Base-by-base conservation (phyloP, 1,140 invertebrate genomes). In the Reticulitermes speratus region DNA sequence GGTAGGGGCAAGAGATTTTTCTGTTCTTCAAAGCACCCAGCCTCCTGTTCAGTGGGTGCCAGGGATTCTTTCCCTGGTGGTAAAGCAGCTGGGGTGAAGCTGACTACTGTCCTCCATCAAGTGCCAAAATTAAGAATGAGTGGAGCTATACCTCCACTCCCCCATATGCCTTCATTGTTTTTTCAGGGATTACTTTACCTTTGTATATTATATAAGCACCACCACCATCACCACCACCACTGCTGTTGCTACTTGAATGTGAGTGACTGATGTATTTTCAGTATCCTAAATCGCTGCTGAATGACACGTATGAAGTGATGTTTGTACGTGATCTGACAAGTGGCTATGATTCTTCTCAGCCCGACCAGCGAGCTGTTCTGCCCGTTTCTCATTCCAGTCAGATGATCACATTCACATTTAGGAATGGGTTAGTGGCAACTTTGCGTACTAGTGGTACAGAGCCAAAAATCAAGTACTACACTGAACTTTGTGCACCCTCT, bases 391-490 rank as follows among this genome's bases (percentile, higher is more conserved):
- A 93, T 87, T 94, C 94, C 52, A 94, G 95, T 92, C 91, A 96
- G 94, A 99, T 99, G 99, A 96, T 99, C n/a, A 98, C 98, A 3
- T 98, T 99, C 90, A 94, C 94, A 25, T 98, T 99, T 90, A 92
- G 94, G 83, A 98, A 97, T 91, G 98, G 97, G 6, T 93, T 97
- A 87, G 94, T 96, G 16, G 93, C 96, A 0, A 99, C 98, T 0
- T 91, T 99, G 16, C 94, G 99, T 88, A 99, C 98, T 0, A 99
- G 98, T 92, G 99, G 99, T 32, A 99, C 99, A 0, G 99, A 99
- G 91, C 99, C 99, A 30, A 99, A 99, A 92, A 94, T 99, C 86
- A 99, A 99, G 92, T 99, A 99, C 91, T 99, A 99, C 91, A 96
- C 97, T 1, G 98, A 99, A 92, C 92, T 98, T 82, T 95, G 96